Conservation (phyloP, 2,113 vertebrate genomes). For the Centrocercus urophasianus region DNA sequence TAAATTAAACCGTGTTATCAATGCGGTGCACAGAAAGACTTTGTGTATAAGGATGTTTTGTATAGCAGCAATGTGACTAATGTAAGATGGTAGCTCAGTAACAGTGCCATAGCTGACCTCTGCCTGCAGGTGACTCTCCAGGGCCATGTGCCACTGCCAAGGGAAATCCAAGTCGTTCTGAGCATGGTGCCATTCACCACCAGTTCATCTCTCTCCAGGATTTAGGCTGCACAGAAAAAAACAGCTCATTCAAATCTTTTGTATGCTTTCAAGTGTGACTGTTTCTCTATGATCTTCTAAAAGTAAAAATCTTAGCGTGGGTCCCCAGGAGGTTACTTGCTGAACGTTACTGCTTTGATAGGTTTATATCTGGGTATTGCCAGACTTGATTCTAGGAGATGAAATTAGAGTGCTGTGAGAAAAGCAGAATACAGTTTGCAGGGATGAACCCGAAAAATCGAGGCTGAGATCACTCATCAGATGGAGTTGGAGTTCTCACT, state of each 20-base stretch:
- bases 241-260: neutral
- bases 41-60: neutral
- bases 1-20: neutral
- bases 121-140: neutral
- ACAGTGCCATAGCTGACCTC: neutral
- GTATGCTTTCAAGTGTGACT: fast-evolving
- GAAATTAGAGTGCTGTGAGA: neutral
- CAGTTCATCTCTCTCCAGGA: fast-evolving
- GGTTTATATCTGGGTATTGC: fast-evolving
- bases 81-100: too few species aligned
- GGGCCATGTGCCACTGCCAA: fast-evolving
- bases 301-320: fast-evolving
- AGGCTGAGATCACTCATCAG: neutral
- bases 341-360: neutral
- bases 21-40: too few species aligned
- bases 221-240: neutral
- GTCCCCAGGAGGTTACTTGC: neutral
- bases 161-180: neutral
- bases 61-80: too few species aligned
- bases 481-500: neutral
- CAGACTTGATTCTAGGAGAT: fast-evolving
- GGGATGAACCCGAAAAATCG: neutral
- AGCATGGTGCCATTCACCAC: neutral
- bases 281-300: neutral
- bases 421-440: neutral